Conservation (phyloP, 53 echinoderm and acorn worm species). For the Zoroaster sp. region DNA sequence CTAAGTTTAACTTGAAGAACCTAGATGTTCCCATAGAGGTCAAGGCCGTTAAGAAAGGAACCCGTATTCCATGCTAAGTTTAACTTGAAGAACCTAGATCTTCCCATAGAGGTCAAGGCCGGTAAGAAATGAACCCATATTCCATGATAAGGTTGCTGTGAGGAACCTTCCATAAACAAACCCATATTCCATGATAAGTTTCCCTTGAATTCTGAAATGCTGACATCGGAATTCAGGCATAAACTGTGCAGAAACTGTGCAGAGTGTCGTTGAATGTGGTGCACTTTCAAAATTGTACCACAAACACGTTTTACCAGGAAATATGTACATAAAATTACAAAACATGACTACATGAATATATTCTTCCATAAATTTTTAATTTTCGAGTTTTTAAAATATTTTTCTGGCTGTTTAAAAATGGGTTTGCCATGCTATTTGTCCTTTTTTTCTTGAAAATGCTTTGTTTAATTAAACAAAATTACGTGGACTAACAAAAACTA, state of each 20-base stretch:
- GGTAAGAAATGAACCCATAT: conserved; percentile 79
- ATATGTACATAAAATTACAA: not conserved
- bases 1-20: no score
- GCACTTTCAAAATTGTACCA: no score
- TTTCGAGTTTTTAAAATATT: not conserved
- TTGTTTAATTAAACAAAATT: no score
- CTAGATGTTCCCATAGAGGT: conserved; percentile 95
- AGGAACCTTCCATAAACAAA: no score
- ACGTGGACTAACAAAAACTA: no score
- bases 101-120: conserved; percentile 96
- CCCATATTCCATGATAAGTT: no score
- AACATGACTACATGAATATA: not conserved
- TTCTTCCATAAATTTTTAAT: not conserved
- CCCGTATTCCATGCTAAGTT: no score
- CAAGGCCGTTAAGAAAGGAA: conserved; percentile 82
- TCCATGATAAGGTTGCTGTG: no score
- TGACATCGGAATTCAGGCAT: no score
- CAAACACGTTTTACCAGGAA: not conserved
- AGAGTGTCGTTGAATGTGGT: no score
- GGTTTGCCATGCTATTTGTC: not conserved
- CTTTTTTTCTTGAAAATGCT: not conserved
- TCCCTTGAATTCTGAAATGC: no score
- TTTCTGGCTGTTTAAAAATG: not conserved
- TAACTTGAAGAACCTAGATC: conserved; percentile 83
- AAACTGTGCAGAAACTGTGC: no score